A percentile compares a stretch with the other conserved stretches of the same genome.
These are phyloP conservation scores for Pipa parva DNA, from an alignment of 2,113 vertebrate genomes.

Conservation along the genomic window DNA sequence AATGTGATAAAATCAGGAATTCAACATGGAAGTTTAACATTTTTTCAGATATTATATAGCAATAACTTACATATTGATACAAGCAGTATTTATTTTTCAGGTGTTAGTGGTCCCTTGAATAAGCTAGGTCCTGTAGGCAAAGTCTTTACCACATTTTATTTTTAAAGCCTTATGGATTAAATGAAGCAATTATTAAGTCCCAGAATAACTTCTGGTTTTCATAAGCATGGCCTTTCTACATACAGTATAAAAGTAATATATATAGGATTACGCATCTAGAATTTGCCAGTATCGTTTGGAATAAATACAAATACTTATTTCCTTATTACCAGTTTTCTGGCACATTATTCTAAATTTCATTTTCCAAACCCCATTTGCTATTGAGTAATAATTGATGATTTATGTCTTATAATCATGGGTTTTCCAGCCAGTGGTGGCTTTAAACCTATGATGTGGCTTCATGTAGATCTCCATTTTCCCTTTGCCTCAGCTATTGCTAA, in stretches of 20 bases:
- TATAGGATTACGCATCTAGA: background rate
- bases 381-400: constrained; percentile 15
- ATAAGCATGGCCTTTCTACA: too few relatives aligned
- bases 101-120: too few relatives aligned
- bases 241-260: background rate
- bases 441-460: constrained; percentile 25
- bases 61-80: too few relatives aligned
- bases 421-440: background rate
- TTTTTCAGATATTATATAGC: too few relatives aligned
- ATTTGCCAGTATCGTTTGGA: constrained; percentile 4
- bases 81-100: too few relatives aligned
- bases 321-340: constrained; percentile 1
- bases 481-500: constrained; percentile 1
- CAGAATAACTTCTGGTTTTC: too few relatives aligned
- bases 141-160: too few relatives aligned
- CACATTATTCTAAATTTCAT: constrained; percentile 3
- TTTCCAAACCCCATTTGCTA: constrained; percentile 18
- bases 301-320: constrained; percentile 11
- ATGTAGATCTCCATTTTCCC: background rate
- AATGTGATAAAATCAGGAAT: too few relatives aligned
- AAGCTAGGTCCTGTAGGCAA: too few relatives aligned
- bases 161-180: too few relatives aligned
- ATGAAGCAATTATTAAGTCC: too few relatives aligned
- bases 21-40: too few relatives aligned
- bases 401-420: constrained; percentile 3